Percentiles rank a stretch among this genome's conserved stretches.
phyloP scores from a whole-genome alignment of 1,140 invertebrate species.

The Meloidogyne chitwoodi region DNA sequence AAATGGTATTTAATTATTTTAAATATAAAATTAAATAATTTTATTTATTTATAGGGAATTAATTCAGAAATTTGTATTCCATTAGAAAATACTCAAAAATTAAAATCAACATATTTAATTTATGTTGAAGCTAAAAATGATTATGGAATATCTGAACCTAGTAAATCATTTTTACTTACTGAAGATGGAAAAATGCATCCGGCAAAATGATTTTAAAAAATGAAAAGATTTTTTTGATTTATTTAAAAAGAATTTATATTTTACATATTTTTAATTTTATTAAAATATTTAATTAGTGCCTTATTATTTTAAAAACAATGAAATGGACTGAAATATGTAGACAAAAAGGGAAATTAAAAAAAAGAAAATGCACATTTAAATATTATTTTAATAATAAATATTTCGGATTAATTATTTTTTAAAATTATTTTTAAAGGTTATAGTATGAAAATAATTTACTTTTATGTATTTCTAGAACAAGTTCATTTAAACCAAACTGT shows the following conservation, averaged over 20 bases:
- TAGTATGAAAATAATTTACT: no score
- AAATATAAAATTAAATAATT: background rate
- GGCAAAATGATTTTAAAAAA: background rate
- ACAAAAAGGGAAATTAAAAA: background rate
- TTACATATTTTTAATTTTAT: no score
- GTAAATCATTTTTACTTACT: conserved; percentile 33
- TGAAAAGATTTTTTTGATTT: background rate
- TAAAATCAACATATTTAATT: conserved; percentile 22
- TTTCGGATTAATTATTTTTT: no score
- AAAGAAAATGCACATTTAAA: no score
- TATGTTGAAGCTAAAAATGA: conserved; percentile 41
- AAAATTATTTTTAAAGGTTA: no score
- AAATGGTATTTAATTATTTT: background rate
- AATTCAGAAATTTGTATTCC: conserved; percentile 28
- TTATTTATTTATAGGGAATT: conserved; percentile 18
- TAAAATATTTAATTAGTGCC: background rate
- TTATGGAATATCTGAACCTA: conserved; percentile 39
- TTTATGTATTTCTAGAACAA: no score
- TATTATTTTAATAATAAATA: no score
- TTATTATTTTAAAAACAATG: background rate
- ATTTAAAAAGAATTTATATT: no score
- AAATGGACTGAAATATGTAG: background rate
- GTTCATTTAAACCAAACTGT: no score
- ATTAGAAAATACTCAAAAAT: conserved; percentile 19
- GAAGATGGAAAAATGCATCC: background rate